phyloP scores from a whole-genome alignment of 1,140 invertebrate genomes.

The Dendroctonus ponderosae region DNA sequence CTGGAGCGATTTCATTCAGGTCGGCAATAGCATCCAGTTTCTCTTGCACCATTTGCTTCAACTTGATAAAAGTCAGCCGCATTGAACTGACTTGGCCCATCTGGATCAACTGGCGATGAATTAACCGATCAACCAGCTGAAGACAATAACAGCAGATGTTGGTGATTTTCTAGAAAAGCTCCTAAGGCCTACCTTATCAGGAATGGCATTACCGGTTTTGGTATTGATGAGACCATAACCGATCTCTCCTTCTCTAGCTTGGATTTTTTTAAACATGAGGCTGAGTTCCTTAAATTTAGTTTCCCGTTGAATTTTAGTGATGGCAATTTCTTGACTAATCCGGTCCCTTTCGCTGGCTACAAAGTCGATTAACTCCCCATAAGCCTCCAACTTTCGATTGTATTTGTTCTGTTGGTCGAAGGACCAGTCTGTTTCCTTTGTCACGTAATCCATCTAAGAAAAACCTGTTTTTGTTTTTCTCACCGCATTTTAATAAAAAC shows the following conservation, averaged over 20 bases:
- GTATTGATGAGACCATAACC: slow-evolving; percentile 28
- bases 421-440: slow-evolving; percentile 38
- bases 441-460: slow-evolving; percentile 41
- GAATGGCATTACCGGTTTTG: slow-evolving; percentile 28
- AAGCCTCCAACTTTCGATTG: slow-evolving; percentile 37
- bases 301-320: slow-evolving; percentile 30
- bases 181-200: slow-evolving; percentile 19
- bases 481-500: too few relatives aligned
- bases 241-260: slow-evolving; percentile 19
- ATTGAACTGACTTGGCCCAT: slow-evolving; percentile 35
- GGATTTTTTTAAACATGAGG: slow-evolving; percentile 24
- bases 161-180: not conserved
- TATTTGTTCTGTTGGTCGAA: slow-evolving; percentile 40
- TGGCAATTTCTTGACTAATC: slow-evolving; percentile 33
- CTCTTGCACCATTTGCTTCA: slow-evolving; percentile 34
- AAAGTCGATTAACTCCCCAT: slow-evolving; percentile 32
- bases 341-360: slow-evolving; percentile 22
- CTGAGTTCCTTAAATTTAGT: slow-evolving; percentile 2
- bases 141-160: slow-evolving; percentile 2
- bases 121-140: slow-evolving; percentile 32
- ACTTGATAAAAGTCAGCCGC: slow-evolving; percentile 38
- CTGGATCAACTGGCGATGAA: slow-evolving; percentile 34
- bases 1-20: slow-evolving; percentile 28
- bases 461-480: not conserved
- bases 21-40: slow-evolving; percentile 29